Evolutionary conservation across 2,888 invertebrate species (phyloP).

Genomic region (Taenaris catops): DNA sequence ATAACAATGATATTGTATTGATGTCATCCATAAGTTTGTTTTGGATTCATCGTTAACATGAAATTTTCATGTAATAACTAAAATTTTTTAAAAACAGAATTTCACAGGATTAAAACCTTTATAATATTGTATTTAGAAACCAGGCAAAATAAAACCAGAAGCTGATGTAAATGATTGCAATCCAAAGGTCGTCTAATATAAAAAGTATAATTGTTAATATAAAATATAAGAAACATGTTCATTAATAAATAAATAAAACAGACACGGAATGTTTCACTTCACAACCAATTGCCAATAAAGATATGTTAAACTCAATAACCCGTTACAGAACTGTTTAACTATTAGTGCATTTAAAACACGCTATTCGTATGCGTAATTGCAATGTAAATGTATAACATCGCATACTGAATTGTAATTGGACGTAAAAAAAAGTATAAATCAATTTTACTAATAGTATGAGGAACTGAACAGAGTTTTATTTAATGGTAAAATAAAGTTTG

Average conservation of each 20-base stretch:
- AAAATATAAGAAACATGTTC: too few relatives aligned
- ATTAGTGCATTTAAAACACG: constrained; percentile 19
- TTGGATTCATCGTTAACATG: too few relatives aligned
- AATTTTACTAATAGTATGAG: constrained; percentile 23
- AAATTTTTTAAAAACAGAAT: too few relatives aligned
- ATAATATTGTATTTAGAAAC: too few relatives aligned
- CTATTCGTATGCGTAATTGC: constrained; percentile 9
- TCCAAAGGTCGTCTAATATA: too few relatives aligned
- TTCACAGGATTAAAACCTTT: too few relatives aligned
- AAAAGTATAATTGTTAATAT: too few relatives aligned
- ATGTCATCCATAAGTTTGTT: too few relatives aligned
- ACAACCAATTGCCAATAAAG: too few relatives aligned
- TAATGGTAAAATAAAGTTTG: constrained; percentile 23
- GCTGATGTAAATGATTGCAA: neutral
- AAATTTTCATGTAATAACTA: too few relatives aligned
- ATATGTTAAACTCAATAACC: constrained; percentile 15
- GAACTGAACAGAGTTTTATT: constrained; percentile 20
- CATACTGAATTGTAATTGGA: constrained; percentile 11
- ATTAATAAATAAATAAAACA: neutral
- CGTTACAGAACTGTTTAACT: constrained; percentile 10
- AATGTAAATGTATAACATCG: constrained; percentile 14
- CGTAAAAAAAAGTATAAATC: constrained; percentile 19
- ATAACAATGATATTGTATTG: too few relatives aligned
- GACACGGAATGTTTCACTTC: neutral
- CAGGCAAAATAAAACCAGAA: too few relatives aligned